Percentiles rank a stretch among this genome's conserved stretches.
Conservation (phyloP, 2,113 vertebrate genomes). For the Hemiscyllium ocellatum region DNA sequence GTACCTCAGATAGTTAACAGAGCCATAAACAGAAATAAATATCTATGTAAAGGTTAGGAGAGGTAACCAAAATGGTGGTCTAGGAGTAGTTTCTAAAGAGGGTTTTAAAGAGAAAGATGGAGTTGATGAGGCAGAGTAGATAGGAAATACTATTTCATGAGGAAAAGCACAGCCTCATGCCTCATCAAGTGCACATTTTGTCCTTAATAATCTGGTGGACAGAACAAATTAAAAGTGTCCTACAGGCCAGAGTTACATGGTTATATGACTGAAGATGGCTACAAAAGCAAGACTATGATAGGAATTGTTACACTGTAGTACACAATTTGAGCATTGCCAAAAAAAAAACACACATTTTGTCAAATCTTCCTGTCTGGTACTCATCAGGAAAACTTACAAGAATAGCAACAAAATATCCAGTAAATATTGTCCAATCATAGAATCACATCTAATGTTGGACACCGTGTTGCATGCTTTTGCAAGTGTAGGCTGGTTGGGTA, state of each 20-base stretch:
- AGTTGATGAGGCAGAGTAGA: background rate
- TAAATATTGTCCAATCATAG: no score
- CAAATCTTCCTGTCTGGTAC: no score
- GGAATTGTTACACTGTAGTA: no score
- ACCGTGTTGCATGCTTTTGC: no score
- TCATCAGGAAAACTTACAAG: no score
- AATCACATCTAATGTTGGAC: no score
- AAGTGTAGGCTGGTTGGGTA: no score
- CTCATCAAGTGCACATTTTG: no score
- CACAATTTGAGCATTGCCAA: no score
- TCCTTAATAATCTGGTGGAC: background rate
- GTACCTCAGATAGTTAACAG: no score
- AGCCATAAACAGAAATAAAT: background rate
- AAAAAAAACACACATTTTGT: no score
- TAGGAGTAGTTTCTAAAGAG: background rate
- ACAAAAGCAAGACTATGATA: background rate
- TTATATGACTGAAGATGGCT: background rate
- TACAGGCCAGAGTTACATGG: background rate
- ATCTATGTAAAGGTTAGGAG: background rate
- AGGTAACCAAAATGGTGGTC: background rate
- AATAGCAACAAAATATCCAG: no score
- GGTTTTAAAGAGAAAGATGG: background rate
- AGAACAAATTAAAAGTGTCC: background rate
- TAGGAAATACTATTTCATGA: background rate
- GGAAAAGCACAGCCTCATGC: background rate